Percentiles rank a stretch among this genome's conserved stretches.
Evolutionary conservation across 2,113 vertebrate species (phyloP).

Genomic region (Falcunculus frontatus): DNA sequence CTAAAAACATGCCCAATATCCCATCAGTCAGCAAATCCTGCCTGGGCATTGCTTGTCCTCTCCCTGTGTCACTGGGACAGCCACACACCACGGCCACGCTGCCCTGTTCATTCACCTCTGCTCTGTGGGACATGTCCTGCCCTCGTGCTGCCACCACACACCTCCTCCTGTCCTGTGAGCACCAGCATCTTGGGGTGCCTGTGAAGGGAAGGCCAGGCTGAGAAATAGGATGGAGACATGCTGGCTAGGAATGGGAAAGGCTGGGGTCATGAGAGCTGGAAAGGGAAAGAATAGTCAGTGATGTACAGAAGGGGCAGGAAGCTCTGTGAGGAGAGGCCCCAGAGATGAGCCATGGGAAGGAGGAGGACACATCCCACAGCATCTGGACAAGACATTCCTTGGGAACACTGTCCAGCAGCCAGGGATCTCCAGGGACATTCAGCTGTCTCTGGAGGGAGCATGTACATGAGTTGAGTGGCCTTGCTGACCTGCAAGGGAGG

Average conservation of each 20-base stretch:
- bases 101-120: background rate
- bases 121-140: fast-evolving
- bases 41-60: background rate
- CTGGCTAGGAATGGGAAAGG: background rate
- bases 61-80: background rate
- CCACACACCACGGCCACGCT: fast-evolving
- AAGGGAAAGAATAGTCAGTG: background rate
- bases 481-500: background rate
- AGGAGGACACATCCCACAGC: background rate
- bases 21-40: background rate
- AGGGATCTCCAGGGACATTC: background rate
- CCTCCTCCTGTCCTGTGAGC: background rate
- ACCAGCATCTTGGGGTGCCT: background rate
- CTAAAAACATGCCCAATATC: background rate
- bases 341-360: background rate
- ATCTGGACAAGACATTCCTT: background rate
- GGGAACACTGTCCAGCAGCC: background rate
- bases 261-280: background rate
- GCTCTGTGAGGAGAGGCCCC: background rate
- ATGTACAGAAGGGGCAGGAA: background rate
- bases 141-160: background rate
- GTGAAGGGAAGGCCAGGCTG: background rate
- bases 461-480: background rate
- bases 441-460: background rate
- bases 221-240: background rate